phyloP scores from a whole-genome alignment of 2,797 vertebrate species.

The Ataeniobius toweri region DNA sequence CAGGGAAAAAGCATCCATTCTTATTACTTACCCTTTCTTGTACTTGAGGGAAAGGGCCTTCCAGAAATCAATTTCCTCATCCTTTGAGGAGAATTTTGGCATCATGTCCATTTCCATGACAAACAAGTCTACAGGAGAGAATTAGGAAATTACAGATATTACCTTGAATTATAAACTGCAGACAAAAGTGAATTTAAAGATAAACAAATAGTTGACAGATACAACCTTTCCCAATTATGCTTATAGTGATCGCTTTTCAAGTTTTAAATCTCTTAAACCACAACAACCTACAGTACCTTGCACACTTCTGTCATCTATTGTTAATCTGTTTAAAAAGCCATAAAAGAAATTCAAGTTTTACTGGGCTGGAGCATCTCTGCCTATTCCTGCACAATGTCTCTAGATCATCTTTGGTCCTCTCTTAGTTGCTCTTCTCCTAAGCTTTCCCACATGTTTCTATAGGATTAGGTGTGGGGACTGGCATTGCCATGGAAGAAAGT shows the following conservation, averaged over 20 bases:
- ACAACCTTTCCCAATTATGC: neutral
- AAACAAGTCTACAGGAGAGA: constrained; percentile 67
- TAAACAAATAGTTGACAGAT: neutral
- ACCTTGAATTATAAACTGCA: neutral
- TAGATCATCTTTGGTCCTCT: neutral
- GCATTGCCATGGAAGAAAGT: neutral
- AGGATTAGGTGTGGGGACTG: neutral
- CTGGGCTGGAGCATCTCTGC: neutral
- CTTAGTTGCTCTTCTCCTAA: neutral
- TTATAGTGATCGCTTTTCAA: neutral
- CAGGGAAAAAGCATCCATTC: neutral
- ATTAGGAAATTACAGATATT: neutral
- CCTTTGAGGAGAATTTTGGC: constrained; percentile 90
- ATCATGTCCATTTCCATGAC: constrained; percentile 91
- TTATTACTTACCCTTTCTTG: constrained; percentile 84
- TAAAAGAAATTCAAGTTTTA: neutral
- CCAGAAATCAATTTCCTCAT: constrained; percentile 93
- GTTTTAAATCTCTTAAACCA: neutral
- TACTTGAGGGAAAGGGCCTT: constrained; percentile 89
- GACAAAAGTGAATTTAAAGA: neutral
- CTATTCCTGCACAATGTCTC: neutral
- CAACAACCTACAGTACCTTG: neutral
- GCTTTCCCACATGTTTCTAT: neutral
- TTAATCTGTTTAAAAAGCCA: neutral
- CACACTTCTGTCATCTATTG: neutral